These are phyloP conservation scores for Lepisosteus osseus DNA, from an alignment of 2,113 vertebrate genomes.

Conservation along the genomic window DNA sequence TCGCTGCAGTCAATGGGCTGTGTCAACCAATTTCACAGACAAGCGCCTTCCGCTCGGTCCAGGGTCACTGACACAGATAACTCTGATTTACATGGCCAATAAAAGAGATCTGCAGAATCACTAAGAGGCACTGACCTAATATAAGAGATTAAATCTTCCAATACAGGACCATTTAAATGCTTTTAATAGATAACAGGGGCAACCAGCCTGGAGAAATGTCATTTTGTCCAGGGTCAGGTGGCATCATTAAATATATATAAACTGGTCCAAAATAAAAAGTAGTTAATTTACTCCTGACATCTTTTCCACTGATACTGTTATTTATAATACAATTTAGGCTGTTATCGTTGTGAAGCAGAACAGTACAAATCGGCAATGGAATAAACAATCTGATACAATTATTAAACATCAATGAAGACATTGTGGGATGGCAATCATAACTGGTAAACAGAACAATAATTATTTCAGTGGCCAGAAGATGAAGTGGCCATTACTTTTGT, in stretches of 20 bases:
- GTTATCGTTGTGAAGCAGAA: slow-evolving; percentile 18
- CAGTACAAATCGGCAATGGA: slow-evolving; percentile 2
- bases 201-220: slow-evolving; percentile 17
- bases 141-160: slow-evolving; percentile 52
- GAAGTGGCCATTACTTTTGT: too few relatives aligned
- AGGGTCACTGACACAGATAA: slow-evolving; percentile 56
- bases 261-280: slow-evolving; percentile 21
- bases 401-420: neutral
- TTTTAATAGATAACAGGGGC: slow-evolving; percentile 28
- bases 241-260: slow-evolving; percentile 12
- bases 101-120: slow-evolving; percentile 63
- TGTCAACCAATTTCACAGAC: slow-evolving; percentile 81
- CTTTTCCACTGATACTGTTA: neutral
- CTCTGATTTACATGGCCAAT: slow-evolving; percentile 77
- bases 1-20: slow-evolving; percentile 69
- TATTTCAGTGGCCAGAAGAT: too few relatives aligned
- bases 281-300: slow-evolving; percentile 33
- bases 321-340: slow-evolving; percentile 6
- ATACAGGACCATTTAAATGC: slow-evolving; percentile 27
- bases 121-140: slow-evolving; percentile 63
- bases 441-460: too few relatives aligned
- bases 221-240: slow-evolving; percentile 12
- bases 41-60: slow-evolving; percentile 61
- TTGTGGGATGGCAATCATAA: too few relatives aligned
- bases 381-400: neutral